Conservation (phyloP, 2,113 vertebrate species). For the Scartelaos histophorus region DNA sequence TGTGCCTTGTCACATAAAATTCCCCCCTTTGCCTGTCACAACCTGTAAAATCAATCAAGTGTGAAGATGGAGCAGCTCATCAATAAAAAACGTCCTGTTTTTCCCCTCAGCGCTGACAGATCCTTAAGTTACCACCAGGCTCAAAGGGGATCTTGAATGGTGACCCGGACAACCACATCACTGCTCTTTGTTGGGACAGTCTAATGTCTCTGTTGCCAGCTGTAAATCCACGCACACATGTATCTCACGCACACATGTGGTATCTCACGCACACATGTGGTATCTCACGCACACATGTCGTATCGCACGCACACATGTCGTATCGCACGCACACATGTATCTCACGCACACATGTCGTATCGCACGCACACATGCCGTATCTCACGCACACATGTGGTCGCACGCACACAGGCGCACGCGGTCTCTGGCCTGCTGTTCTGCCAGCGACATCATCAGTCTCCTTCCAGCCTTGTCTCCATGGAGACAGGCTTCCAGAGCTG, state of each 20-base stretch:
- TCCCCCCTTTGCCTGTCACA: slow-evolving; percentile 39
- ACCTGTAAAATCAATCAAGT: slow-evolving; percentile 42
- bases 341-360: slow-evolving; percentile 39
- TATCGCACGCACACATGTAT: slow-evolving; percentile 38
- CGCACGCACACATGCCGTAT: slow-evolving; percentile 39
- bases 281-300: slow-evolving; percentile 44
- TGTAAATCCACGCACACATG: slow-evolving; percentile 34
- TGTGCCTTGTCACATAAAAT: slow-evolving; percentile 24
- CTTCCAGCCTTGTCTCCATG: slow-evolving; percentile 77
- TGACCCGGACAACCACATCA: slow-evolving; percentile 33
- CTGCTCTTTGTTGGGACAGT: slow-evolving; percentile 30
- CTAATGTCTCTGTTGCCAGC: slow-evolving; percentile 33
- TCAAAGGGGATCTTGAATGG: slow-evolving; percentile 11
- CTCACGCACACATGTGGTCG: slow-evolving; percentile 35
- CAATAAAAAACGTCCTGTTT: slow-evolving; percentile 27
- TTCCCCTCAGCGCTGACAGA: slow-evolving; percentile 28
- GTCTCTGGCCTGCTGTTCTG: slow-evolving; percentile 63
- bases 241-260: slow-evolving; percentile 33
- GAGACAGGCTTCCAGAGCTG: slow-evolving; percentile 71
- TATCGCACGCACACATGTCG: too few relatives aligned
- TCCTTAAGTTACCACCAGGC: slow-evolving; percentile 9
- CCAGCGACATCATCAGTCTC: slow-evolving; percentile 72
- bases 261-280: slow-evolving; percentile 37
- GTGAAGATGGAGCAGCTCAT: slow-evolving; percentile 15
- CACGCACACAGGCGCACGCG: slow-evolving; percentile 53